Base-by-base conservation (phyloP, 2,888 invertebrate species). In the Ornithoptera priamus region DNA sequence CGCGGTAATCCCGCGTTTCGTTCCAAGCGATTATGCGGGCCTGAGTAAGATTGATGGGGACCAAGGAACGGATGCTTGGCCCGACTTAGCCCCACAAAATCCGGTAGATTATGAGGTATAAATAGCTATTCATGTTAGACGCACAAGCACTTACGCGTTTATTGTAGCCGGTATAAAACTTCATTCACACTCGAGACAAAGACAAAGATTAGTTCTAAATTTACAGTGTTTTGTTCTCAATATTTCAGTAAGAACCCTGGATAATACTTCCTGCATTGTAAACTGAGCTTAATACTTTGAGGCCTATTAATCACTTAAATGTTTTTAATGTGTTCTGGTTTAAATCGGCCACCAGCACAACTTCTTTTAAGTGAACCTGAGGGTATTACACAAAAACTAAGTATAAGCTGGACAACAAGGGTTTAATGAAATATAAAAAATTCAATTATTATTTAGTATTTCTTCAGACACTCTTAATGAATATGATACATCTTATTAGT, bases 41-140 rank as follows among this genome's bases (percentile, higher is more conserved):
- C 82, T 89, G 90, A 90, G 87, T 85, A 89, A 91, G 91, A 91
- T 90, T 89, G 91, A 91, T 90, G 89, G 84, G 80, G 79, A 75
- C 78, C 76, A 77, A 79, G 74, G 78, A 80, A 78, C 80, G 64
- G 56, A 65, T 62, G 69, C 46, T 65, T 61, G 46, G 61, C 62
- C 69, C 69, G 61, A 65, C 69, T 69, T 65, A 69, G 65, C 56
- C 58, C 65, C 65, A 62, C 57, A 62, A 53, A 69, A 69, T 65
- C 69, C 69, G 46, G 30, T 42, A 69, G 69, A 69, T 69, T 69
- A 69, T 69, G 69, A 69, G 62, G 57, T 62, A 69, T 69, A 69
- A 69, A 69, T 69, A 69, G 65, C 65, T 65, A 62, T 65, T 65
- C 62, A 57, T 65, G 65, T 69, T 62, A 57, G 61, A 20, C 57